A percentile compares a stretch with the other conserved stretches of the same genome.
Evolutionary conservation across 2,113 vertebrate genomes (phyloP).

Genomic region (Pluvianellus socialis): DNA sequence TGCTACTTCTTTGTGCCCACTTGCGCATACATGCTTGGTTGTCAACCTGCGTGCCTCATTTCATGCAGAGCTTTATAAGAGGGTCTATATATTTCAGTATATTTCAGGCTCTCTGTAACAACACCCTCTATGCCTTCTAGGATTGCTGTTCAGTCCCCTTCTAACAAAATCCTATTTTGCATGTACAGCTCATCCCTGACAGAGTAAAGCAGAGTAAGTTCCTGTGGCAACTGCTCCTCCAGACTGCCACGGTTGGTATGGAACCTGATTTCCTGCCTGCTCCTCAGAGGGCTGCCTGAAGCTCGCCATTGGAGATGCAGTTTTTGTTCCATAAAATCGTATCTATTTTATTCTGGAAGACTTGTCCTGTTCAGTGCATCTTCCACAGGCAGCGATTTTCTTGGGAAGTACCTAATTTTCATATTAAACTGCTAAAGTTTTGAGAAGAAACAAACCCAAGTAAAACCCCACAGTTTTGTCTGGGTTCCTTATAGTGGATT

Average conservation of each 20-base stretch:
- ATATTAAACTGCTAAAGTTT: background rate
- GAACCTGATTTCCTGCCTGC: background rate
- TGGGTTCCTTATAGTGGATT: background rate
- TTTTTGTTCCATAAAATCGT: background rate
- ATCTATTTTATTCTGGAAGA: background rate
- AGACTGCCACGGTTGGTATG: background rate
- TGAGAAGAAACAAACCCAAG: background rate
- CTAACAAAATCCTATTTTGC: background rate
- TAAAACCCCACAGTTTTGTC: background rate
- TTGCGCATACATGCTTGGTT: background rate
- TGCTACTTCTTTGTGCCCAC: background rate
- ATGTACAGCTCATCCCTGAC: background rate
- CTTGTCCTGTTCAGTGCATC: background rate
- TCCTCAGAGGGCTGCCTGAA: background rate
- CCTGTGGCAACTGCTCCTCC: background rate
- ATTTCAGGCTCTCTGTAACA: background rate
- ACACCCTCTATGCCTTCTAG: background rate
- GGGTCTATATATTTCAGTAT: background rate
- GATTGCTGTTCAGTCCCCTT: background rate
- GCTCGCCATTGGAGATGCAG: background rate
- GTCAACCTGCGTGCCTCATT: background rate
- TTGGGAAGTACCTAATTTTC: background rate
- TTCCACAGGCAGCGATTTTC: background rate
- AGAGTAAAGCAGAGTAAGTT: background rate
- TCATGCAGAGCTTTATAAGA: background rate